Evolutionary conservation across 2,888 invertebrate genomes (phyloP).

Genomic region (Spodoptera exigua): DNA sequence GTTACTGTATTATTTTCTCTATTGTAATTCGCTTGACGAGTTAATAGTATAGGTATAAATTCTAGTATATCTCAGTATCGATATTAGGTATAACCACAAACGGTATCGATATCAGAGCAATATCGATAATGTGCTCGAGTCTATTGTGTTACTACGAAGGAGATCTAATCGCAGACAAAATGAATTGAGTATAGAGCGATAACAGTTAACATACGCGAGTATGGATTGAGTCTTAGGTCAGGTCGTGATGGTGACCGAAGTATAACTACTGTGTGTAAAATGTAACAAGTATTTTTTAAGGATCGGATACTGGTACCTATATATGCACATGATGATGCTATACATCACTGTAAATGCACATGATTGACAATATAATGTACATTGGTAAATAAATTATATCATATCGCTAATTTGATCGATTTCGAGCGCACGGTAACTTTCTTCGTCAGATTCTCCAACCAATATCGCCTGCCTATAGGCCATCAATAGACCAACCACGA

Average conservation of each 20-base stretch:
- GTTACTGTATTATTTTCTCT: no score
- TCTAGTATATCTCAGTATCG: slow-evolving; percentile 1
- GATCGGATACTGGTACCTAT: not conserved
- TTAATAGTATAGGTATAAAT: no score
- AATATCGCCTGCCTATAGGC: slow-evolving; percentile 34
- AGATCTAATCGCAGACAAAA: slow-evolving; percentile 38
- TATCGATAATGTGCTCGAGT: slow-evolving; percentile 23
- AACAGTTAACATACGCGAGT: slow-evolving; percentile 20
- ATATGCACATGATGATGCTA: not conserved
- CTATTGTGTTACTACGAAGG: slow-evolving; percentile 14
- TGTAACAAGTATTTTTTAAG: not conserved
- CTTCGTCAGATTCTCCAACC: slow-evolving; percentile 6
- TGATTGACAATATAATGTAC: slow-evolving; percentile 1
- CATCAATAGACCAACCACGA: slow-evolving; percentile 40
- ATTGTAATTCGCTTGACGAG: no score
- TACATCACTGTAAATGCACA: not conserved
- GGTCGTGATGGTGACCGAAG: slow-evolving; percentile 10
- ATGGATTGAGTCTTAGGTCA: slow-evolving; percentile 34
- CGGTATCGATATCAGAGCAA: slow-evolving; percentile 22
- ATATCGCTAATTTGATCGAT: slow-evolving; percentile 13
- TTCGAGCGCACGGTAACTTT: slow-evolving; percentile 6
- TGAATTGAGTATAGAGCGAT: slow-evolving; percentile 23
- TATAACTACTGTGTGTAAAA: not conserved
- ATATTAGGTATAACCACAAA: slow-evolving; percentile 8
- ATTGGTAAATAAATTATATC: slow-evolving; percentile 5